phyloP scores from a whole-genome alignment of 2,113 vertebrate species.

The Tautogolabrus adspersus region DNA sequence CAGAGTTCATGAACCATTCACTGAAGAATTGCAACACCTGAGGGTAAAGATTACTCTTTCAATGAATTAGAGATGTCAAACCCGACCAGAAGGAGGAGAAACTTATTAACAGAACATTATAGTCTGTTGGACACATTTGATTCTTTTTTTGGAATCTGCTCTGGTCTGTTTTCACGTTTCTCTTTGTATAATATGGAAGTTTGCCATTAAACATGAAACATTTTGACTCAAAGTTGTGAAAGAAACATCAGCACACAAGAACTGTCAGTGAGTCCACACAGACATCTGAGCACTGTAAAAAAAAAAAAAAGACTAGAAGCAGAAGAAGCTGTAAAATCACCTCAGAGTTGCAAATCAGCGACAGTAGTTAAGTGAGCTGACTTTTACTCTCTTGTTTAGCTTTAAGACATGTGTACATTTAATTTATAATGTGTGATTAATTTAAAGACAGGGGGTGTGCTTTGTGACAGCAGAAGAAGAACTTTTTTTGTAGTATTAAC shows the following conservation, averaged over 20 bases:
- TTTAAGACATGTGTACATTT: too few relatives aligned
- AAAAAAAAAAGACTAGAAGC: too few relatives aligned
- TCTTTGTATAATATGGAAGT: not conserved
- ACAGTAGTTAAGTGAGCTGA: not conserved
- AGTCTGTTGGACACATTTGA: not conserved
- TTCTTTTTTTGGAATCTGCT: not conserved
- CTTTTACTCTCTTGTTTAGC: too few relatives aligned
- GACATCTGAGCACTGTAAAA: slow-evolving; percentile 15
- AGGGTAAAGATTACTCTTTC: slow-evolving; percentile 9
- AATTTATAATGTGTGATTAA: too few relatives aligned
- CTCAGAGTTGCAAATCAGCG: not conserved
- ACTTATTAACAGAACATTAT: not conserved
- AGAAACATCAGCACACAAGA: slow-evolving; percentile 15
- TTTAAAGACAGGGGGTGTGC: too few relatives aligned
- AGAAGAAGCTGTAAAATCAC: not conserved
- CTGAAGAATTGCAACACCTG: slow-evolving; percentile 35
- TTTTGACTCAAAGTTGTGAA: slow-evolving; percentile 27
- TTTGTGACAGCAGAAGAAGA: too few relatives aligned
- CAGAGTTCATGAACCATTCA: slow-evolving; percentile 46
- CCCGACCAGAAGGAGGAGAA: not conserved
- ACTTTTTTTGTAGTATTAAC: too few relatives aligned
- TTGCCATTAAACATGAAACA: slow-evolving; percentile 6
- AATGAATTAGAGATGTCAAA: slow-evolving; percentile 7
- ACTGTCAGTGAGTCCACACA: not conserved
- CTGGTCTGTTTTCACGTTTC: not conserved